phyloP scores from a whole-genome alignment of 23 tunicate species.

The Aplidium turbinatum region DNA sequence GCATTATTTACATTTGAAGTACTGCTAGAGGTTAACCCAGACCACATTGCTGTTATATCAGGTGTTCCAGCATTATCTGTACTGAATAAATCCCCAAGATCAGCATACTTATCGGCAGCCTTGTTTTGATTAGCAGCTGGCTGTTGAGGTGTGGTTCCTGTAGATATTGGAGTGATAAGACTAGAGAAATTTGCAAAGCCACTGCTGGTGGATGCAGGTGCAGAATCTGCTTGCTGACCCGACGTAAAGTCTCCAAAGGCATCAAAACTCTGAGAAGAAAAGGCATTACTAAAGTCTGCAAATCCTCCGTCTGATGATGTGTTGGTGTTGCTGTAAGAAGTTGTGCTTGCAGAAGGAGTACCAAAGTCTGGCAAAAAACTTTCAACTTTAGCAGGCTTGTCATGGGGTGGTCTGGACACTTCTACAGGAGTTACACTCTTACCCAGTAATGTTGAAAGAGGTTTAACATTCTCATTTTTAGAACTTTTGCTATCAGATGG shows the following conservation, averaged over 20 bases:
- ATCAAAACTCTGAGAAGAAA: conserved; percentile 47
- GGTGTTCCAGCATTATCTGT: conserved; percentile 3
- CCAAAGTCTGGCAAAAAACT: conserved; percentile 45
- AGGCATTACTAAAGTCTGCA: conserved; percentile 89
- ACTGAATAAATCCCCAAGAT: conserved; percentile 69
- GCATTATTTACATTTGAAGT: background rate
- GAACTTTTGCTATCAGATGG: conserved; percentile 10
- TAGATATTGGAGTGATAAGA: conserved; percentile 12
- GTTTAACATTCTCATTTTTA: conserved; percentile 7
- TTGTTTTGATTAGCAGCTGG: conserved; percentile 10
- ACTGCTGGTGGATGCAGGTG: conserved; percentile 8
- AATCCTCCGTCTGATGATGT: conserved; percentile 56
- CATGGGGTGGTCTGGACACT: conserved; percentile 17
- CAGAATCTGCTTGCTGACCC: conserved; percentile 4
- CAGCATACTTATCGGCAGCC: conserved; percentile 76
- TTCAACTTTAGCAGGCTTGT: background rate
- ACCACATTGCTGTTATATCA: background rate
- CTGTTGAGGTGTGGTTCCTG: conserved; percentile 28
- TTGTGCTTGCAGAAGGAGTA: background rate
- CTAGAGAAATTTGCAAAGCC: conserved; percentile 41
- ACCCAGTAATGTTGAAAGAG: conserved; percentile 39
- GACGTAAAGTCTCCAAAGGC: conserved; percentile 62
- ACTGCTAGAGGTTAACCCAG: background rate
- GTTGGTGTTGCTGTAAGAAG: conserved; percentile 1
- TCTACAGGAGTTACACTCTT: conserved; percentile 25